Evolutionary conservation across 2,113 vertebrate species (phyloP).

Genomic region (Mionectes macconnelli): DNA sequence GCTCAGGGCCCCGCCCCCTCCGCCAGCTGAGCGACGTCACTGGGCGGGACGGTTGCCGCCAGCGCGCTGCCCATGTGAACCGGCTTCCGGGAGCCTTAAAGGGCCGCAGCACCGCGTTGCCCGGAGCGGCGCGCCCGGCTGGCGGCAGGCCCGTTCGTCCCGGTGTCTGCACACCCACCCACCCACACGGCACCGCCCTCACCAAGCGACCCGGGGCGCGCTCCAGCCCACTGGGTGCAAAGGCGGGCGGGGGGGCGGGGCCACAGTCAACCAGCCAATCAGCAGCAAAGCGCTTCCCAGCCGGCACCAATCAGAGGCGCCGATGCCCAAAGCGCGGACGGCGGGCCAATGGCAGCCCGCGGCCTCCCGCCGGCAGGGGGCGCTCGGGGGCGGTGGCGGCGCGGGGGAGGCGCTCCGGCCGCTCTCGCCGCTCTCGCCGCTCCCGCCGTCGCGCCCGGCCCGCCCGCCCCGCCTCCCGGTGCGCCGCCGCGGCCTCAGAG

Average conservation of each 20-base stretch:
- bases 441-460: neutral
- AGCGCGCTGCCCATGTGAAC: accelerated
- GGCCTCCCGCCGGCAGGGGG: constrained; percentile 68
- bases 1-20: accelerated
- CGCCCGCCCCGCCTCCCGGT: neutral
- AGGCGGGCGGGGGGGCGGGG: neutral
- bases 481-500: neutral
- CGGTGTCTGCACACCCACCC: accelerated
- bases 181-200: accelerated
- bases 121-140: neutral
- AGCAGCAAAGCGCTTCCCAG: neutral
- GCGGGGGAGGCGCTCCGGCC: neutral
- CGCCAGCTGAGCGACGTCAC: accelerated
- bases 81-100: neutral
- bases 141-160: accelerated
- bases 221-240: neutral
- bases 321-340: neutral
- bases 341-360: neutral
- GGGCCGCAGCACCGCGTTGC: neutral
- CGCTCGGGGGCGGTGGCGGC: neutral
- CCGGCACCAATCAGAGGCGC: neutral
- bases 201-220: neutral
- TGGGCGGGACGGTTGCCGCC: accelerated
- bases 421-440: neutral
- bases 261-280: neutral